Evolutionary conservation across 2,888 invertebrate genomes (phyloP), one percentile per base, ranked within the genome.

Genomic region (Smittia sp.): DNA sequence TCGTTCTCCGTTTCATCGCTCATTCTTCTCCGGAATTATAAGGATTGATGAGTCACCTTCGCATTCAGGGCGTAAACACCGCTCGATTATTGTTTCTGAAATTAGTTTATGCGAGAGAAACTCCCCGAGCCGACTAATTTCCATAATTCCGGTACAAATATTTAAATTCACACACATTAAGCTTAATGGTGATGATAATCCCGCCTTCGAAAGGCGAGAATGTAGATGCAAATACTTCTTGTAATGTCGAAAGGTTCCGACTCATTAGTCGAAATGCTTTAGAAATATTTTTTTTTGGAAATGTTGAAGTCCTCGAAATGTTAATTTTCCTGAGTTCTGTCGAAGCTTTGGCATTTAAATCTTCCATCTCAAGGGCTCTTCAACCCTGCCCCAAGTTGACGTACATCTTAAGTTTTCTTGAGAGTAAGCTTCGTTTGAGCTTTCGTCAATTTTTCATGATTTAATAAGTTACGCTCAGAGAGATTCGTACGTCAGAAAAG

Each of bases 51-150:
- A 15, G 52, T 46, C 52, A 46, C 52, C 4, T 15, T 18, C 52
- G 4, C 18, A 4, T 46, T 46, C 18, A 46, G n/a, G 52, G 32
- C 32, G 32, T 32, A 32, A 32, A 32, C 32, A 32, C 32, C 32
- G 32, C 32, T 32, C 32, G 32, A 46, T 15, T 6, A 46, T 15
- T 46, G n/a, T 46, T 46, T 46, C 18, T 13, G 18, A n/a, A 15
- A 15, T 46, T 46, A 46, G 52, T 15, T 46, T 46, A 15, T 18
- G 52, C 11, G 7, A 46, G 52, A 18, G 52, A 46, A 46, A n/a
- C 52, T 46, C 52, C n/a, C 22, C 25, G 24, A 24, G 66, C 15
- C 39, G 38, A 66, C 66, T 66, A 66, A 66, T 66, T 66, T 66
- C 18, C 66, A 66, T 66, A 66, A 39, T 66, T 66, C 38, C 38